A percentile compares a stretch with the other conserved stretches of the same genome.
Evolutionary conservation across 2,113 vertebrate genomes (phyloP).

Genomic region (Jaculus jaculus): DNA sequence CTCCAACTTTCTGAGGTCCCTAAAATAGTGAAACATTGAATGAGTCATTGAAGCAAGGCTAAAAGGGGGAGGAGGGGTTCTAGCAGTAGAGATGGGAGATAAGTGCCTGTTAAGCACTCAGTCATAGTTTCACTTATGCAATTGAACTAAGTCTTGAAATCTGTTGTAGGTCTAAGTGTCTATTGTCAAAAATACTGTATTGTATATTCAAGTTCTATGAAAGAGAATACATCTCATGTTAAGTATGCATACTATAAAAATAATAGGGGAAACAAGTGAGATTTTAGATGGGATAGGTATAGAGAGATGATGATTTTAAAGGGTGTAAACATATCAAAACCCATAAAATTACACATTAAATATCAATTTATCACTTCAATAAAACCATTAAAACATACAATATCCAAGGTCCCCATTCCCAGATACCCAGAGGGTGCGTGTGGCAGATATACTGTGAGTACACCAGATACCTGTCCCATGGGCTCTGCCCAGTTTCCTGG

Average conservation of each 20-base stretch:
- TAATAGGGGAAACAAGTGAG: not conserved
- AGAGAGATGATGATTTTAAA: not conserved
- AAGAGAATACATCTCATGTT: not conserved
- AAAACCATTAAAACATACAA: not conserved
- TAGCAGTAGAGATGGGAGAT: rapidly evolving
- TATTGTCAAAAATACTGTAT: not conserved
- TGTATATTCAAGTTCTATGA: not conserved
- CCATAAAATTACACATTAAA: not conserved
- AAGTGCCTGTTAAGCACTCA: too few species aligned
- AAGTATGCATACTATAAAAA: not conserved
- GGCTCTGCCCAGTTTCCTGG: too few species aligned
- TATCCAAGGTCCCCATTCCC: too few species aligned
- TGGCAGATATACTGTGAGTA: too few species aligned
- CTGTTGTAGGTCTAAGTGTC: not conserved
- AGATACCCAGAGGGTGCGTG: too few species aligned
- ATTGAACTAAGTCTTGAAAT: not conserved
- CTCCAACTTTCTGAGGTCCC: not conserved
- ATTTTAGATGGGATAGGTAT: not conserved
- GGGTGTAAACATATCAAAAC: not conserved
- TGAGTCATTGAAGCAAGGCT: not conserved
- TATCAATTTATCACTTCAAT: not conserved
- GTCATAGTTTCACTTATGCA: not conserved
- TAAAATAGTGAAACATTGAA: not conserved
- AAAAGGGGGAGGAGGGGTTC: too few species aligned
- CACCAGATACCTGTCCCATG: too few species aligned